Evolutionary conservation across 2,797 vertebrate genomes (phyloP), one percentile per base, ranked within the genome.

Genomic region (Gymnoscopelus braueri): DNA sequence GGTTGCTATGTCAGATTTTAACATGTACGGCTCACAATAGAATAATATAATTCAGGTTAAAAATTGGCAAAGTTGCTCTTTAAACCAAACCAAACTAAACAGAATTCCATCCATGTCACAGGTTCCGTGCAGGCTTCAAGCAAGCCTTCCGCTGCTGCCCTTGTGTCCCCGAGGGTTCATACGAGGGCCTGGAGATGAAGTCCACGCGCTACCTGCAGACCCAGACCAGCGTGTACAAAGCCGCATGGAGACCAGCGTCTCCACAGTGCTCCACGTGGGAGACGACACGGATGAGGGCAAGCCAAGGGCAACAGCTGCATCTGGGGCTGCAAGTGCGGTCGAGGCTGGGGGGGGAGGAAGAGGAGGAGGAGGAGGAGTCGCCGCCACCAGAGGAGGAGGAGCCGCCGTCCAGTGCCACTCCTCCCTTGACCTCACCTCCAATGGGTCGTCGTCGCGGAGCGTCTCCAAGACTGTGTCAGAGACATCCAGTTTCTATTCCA

Each of bases 81-180:
- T 32, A 32, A 32, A 32, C 29, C 5, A 32, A 32, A 32, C 29
- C 29, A 32, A 32, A 35, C 32, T 35, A 35, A 35, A 35, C 32
- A 7, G 4, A 35, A 35, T 35, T 63, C 13, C n/a, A 35, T 35
- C 32, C 32, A 35, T 35, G 32, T 35, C 48, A 23, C 91, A 99
- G 97, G 91, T 98, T 99, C 83, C 97, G 98, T 0, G 90, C 97
- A 63, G 97, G 97, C 7, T 99, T 99, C 82, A 96, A 96, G 84
- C 96, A 95, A 0, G 98, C 94, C 0, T 98, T 99, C 87, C 93
- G 64, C 49, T 99, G 95, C 91, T 99, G 96, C 71, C 97, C 96
- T 0, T 97, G 95, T 0, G 54, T 98, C 74, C 92, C 91, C 0
- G 81, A 82, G 0, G 80, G 94, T 0, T 94, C 95, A 11, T 97